Evolutionary conservation across 2,113 vertebrate genomes (phyloP), one percentile per base, ranked within the genome.

Genomic region (Arothron firmamentum): DNA sequence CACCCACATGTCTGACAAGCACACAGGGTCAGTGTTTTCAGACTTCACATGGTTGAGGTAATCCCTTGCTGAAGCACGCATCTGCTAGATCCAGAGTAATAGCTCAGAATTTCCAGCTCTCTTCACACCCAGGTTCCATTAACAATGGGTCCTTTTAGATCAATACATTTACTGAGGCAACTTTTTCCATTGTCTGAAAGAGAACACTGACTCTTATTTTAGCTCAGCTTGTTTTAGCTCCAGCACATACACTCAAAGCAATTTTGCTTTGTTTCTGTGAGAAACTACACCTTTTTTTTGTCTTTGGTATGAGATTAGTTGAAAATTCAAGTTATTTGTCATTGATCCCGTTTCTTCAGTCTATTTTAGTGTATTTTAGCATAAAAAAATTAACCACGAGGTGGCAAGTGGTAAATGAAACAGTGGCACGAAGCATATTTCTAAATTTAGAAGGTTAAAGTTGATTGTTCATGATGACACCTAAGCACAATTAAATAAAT

Each of bases 391-490:
- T 80, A 83, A 70, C 64, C 64, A 73, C 59, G 48, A 54, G 52
- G 63, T 75, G 64, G 63, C 74, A 84, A 75, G 70, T 63, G 74
- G 34, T 74, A 69, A 78, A 75, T 88, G 76, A 77, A 79, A 80
- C 5, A 54, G 56, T 74, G 65, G 53, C 83, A 81, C 75, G 51
- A 58, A 51, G 72, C 67, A 52, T 69, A 77, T 83, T 86, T 77
- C 65, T 68, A 88, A 73, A 77, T 72, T 53, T 68, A 59, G 52
- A 67, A 78, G 84, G 81, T 76, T 56, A 80, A 70, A 83, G 84
- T 75, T 78, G 78, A 80, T 65, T 67, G 49, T 23, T 86, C 65
- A 76, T 84, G 79, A 77, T 80, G 38, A 47, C 41, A 50, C 52
- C 42, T 56, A 49, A 60, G 48, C 52, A 17, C 5, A 49, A 19